These are phyloP conservation scores for Plagodis dolabraria DNA, from an alignment of 2,888 invertebrate species.

Conservation along the genomic window DNA sequence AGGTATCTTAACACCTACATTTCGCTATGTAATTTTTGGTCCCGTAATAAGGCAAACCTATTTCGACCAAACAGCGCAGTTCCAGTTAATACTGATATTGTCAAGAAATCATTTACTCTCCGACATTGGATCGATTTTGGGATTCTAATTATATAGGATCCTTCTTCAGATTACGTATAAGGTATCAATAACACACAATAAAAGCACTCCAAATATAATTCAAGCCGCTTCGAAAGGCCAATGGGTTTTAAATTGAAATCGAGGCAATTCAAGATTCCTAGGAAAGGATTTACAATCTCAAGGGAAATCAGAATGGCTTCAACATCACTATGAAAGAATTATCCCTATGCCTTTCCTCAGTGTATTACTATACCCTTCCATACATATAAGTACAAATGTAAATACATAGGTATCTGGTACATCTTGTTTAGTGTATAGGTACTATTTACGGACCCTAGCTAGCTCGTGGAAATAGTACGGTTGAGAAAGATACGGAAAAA, in stretches of 20 bases:
- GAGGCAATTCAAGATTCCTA: slow-evolving; percentile 16
- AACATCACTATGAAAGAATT: slow-evolving; percentile 42
- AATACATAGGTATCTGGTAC: slow-evolving; percentile 8
- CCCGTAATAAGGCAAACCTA: no score
- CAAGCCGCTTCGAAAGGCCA: slow-evolving; percentile 45
- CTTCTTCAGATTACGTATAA: no score
- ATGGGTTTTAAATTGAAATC: slow-evolving; percentile 55
- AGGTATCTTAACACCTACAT: no score
- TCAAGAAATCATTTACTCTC: no score
- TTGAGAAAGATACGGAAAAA: slow-evolving; percentile 1
- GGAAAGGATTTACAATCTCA: slow-evolving; percentile 51
- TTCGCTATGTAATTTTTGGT: no score
- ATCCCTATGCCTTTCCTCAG: slow-evolving; percentile 38
- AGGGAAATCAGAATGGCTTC: slow-evolving; percentile 53
- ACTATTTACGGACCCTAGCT: slow-evolving; percentile 19
- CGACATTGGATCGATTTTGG: no score
- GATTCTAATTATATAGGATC: no score
- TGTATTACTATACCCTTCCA: slow-evolving; percentile 13
- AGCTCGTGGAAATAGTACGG: slow-evolving; percentile 11
- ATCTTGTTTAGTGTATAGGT: slow-evolving; percentile 9
- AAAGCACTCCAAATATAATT: slow-evolving; percentile 14
- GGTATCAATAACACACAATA: no score
- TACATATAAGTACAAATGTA: neutral
- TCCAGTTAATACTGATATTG: no score
- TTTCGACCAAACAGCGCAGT: no score